Base-by-base conservation (phyloP, 2,113 vertebrate genomes). In the Tragelaphus scriptus region DNA sequence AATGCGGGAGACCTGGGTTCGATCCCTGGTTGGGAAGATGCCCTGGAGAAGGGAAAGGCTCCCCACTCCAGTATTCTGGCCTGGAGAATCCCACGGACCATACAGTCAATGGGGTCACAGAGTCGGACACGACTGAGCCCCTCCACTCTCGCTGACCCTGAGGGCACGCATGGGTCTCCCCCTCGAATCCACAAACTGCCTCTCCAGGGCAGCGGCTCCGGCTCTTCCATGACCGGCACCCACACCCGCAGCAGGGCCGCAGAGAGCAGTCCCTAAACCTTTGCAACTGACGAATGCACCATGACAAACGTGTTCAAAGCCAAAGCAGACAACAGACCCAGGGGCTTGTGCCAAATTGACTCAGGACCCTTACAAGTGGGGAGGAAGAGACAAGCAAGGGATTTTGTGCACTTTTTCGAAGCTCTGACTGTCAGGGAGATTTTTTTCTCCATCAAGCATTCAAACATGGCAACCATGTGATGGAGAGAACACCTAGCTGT, bases 1-100 rank as follows among this genome's bases (percentile, higher is more conserved):
- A 36, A 1, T 0, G 65, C 1, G 2, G 9, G 68, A 71, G 19
- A 6, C n/a, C 68, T 23, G 68, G 10, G 2, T 23, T 40, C 5
- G 5, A 36, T 23, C n/a, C 21, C 68, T 68, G 8, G 65, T 71
- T 71, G n/a, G n/a, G 9, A 71, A 40, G 68, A 12, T 12, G 9
- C 68, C 68, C 68, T 71, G n/a, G 68, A 23, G 68, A 12, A 40
- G 68, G n/a, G n/a, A 71, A 23, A 71, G 19, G 17, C 68, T 71
- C 68, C n/a, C 68, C 68, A 40, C 2, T 71, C n/a, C n/a, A 23
- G 68, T 23, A 12, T 23, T 21, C 68, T 6, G 10, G 68, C 68
- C 68, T 36, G 68, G 19, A 71, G 68, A 40, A 6, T 23, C 0
- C 68, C n/a, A n/a, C 0, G 65, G 65, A 4, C 7, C 19, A 32